Evolutionary conservation across 2,113 vertebrate species (phyloP), one percentile per base, ranked within the genome.

Genomic region (Aix galericulata): DNA sequence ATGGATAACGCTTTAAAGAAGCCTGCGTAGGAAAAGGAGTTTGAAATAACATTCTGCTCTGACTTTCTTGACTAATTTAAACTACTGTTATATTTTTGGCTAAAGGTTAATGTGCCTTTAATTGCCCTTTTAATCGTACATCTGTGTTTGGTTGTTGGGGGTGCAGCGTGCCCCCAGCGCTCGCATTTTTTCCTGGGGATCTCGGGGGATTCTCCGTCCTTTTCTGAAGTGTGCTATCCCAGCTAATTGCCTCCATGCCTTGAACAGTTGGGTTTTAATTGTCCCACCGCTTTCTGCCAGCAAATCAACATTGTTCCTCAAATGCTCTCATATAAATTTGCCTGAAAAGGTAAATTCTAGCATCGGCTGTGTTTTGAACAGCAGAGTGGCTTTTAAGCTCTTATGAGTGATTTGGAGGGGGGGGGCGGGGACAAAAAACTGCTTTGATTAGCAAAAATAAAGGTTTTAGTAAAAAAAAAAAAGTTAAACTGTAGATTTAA

Each of bases 71-170:
- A 91, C 96, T 96, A 87, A 93, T 94, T 96, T 96, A 94, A 96
- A 96, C 96, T 94, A 91, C 94, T 95, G 96, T 91, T 95, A 75
- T 93, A 95, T 91, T 96, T 96, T 93, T 94, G 95, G 95, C 91
- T 95, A 94, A 91, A 95, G 96, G 96, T 96, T 96, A 95, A 96
- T 95, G 94, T 89, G 53, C 68, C 75, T 94, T 94, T 95, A 96
- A 96, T 96, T 96, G 89, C 79, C 91, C 94, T 95, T 96, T 95
- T 96, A 95, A 80, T 95, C 36, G 23, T 78, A 55, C 91, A 83
- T 77, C 92, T 95, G 94, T 42, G 91, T 83, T 95, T 76, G 88
- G 71, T 9, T 50, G 88, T 14, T 13, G 67, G 53, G 69, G 58
- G 11, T 94, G 32, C 67, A 90, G 58, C 62, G 1, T 80, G 63